Base-by-base conservation (phyloP, 2,113 vertebrate species). In the Perca schrenkii region DNA sequence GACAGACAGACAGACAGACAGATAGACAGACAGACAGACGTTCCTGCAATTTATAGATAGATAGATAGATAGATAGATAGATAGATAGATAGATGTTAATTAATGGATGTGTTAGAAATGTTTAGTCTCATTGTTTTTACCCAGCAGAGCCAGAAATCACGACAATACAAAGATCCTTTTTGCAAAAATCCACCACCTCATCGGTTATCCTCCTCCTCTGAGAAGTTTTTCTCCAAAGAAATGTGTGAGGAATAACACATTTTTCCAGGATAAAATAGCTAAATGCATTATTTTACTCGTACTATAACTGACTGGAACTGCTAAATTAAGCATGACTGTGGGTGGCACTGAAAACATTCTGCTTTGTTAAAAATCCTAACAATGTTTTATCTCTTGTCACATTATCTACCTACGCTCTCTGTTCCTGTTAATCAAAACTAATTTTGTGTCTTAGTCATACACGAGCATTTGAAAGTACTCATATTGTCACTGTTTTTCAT, bases 331-430 rank as follows among this genome's bases (percentile, higher is more conserved):
- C 50, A 2, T 3, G 2, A 16, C 36, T 28, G 86, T 85, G 82
- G 76, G 89, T 40, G 86, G 76, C 53, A 52, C 54, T 31, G 47
- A 61, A 83, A 74, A 85, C 40, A 40, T 11, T 50, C 56, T 60
- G 68, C 11, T 78, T 88, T 62, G 82, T 88, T 40, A 65, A 82
- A 65, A 83, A 49, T 34, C 60, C 65, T 64, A 77, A 79, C 86
- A 25, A 25, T 25, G 28, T 77, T 77, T 66, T 34, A 69, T 85
- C 75, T 72, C 34, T 61, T 65, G 47, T 72, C 64, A 73, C 34
- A 5, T 60, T 56, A 61, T 85, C 82, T 66, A 61, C 77, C 4
- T 79, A 79, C 73, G 52, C 71, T 64, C 53, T 54, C 47, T 64
- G 11, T 58, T 73, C 56, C 60, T 0, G 3, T 74, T 79, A 64